Evolutionary conservation across 2,888 invertebrate genomes (phyloP).

Genomic region (Dolomedes plantarius): DNA sequence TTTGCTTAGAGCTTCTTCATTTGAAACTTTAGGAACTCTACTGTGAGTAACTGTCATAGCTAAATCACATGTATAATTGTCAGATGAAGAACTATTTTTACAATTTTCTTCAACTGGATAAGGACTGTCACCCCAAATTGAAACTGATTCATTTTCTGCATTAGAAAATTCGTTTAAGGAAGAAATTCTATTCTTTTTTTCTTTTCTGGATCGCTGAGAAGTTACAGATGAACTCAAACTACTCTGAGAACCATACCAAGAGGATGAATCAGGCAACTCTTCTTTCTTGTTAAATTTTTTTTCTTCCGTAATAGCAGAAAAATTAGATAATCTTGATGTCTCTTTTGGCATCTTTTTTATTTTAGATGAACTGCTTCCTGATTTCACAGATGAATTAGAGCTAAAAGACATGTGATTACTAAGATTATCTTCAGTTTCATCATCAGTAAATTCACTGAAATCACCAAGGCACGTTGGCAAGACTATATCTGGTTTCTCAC

Average conservation of each 20-base stretch:
- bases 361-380: neutral
- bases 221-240: too few relatives aligned
- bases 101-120: constrained; percentile 29
- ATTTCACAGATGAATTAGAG: constrained; percentile 8
- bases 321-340: too few relatives aligned
- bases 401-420: constrained; percentile 6
- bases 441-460: constrained; percentile 30
- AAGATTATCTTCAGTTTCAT: neutral
- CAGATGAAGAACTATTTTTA: neutral
- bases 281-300: too few relatives aligned
- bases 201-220: neutral
- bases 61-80: neutral
- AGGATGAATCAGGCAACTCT: too few relatives aligned
- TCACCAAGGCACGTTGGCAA: constrained; percentile 25
- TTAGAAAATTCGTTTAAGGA: neutral
- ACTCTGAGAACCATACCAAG: too few relatives aligned
- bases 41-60: too few relatives aligned
- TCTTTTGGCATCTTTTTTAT: neutral
- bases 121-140: constrained; percentile 52
- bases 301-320: too few relatives aligned
- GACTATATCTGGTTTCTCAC: constrained; percentile 49
- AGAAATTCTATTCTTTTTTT: neutral
- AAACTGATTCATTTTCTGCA: neutral
- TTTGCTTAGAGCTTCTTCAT: neutral
- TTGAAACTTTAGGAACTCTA: too few relatives aligned